Conservation (phyloP, 2,888 invertebrate species). For the Hirtodrosophila confusa region DNA sequence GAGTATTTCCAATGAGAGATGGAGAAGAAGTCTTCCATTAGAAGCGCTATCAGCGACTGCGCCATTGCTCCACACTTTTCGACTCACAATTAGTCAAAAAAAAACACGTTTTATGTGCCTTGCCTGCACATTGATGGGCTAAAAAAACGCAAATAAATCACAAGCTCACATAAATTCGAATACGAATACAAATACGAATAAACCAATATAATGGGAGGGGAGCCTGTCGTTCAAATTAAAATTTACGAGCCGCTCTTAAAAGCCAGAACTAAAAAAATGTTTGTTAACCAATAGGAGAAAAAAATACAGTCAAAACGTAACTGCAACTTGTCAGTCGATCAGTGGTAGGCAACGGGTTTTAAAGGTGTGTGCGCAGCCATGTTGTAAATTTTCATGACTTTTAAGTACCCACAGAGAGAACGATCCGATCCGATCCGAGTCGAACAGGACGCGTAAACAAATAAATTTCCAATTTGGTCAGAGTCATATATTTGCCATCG, state of each 20-base stretch:
- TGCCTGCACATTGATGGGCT: constrained; percentile 60
- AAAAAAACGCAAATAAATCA: constrained; percentile 81
- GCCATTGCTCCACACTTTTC: constrained; percentile 58
- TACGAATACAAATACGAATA: constrained; percentile 24
- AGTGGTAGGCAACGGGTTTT: constrained; percentile 21
- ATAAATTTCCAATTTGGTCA: constrained; percentile 79
- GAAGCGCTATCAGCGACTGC: constrained; percentile 22
- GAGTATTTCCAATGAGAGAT: constrained; percentile 14
- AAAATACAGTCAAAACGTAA: constrained; percentile 24
- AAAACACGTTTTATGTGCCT: constrained; percentile 60
- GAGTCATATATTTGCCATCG: constrained; percentile 73
- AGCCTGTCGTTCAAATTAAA: constrained; percentile 73
- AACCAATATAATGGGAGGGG: constrained; percentile 49
- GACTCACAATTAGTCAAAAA: constrained; percentile 62
- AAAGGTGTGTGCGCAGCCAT: constrained; percentile 59
- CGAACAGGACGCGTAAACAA: constrained; percentile 71
- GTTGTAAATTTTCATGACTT: constrained; percentile 80
- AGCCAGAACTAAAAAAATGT: constrained; percentile 55
- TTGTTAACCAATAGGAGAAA: constrained; percentile 62
- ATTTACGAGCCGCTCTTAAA: constrained; percentile 81
- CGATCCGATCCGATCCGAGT: constrained; percentile 20
- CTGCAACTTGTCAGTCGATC: constrained; percentile 60
- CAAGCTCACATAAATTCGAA: constrained; percentile 73
- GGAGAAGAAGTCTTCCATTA: constrained; percentile 31
- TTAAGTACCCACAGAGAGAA: constrained; percentile 58